Base-by-base conservation (phyloP, 2,113 vertebrate species). In the Ivindomyrus marchei region DNA sequence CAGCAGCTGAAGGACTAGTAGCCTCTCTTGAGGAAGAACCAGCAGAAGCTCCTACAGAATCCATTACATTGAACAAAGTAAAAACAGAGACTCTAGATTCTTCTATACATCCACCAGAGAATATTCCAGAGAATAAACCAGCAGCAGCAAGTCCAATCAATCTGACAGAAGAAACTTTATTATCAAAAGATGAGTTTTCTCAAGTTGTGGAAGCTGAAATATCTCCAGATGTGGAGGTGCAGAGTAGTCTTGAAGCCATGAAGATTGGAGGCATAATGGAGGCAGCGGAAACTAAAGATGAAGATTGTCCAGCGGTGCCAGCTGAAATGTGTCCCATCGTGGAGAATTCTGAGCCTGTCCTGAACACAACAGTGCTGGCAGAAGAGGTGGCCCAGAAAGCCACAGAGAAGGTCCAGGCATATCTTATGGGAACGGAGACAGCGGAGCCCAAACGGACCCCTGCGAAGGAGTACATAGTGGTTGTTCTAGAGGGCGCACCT, bases 401-500 rank as follows among this genome's bases (percentile, higher is more conserved):
- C 70, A 90, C 46, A 0, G 91, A 90, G 52, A 92, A 92, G 10
- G 87, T 56, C 5, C 77, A 89, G 42, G 62, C 27, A 19, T 49
- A 66, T 9, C 58, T n/a, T 45, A 21, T n/a, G 9, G 89, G 21
- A 42, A 45, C 39, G 6, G 46, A 74, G 1, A 24, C 58, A 27
- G 85, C 47, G 4, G 85, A 53, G 62, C 6, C 77, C 88, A 87
- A 91, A 93, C 46, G 88, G 27, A 19, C 52, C 93, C 46, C 92
- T 46, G 39, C 93, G 7, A 92, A 49, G 90, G 94, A 96, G 89
- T 96, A 93, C 89, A 91, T 96, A 45, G 92, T 95, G 49, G 94
- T 96, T 49, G 92, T 96, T 85, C 91, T 96, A 91, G 95, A 96
- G 85, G 95, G 95, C 90, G 66, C 91, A 46, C 91, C 94, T 3